Evolutionary conservation across 2,113 vertebrate species (phyloP).

Genomic region (Phodopus roborovskii): DNA sequence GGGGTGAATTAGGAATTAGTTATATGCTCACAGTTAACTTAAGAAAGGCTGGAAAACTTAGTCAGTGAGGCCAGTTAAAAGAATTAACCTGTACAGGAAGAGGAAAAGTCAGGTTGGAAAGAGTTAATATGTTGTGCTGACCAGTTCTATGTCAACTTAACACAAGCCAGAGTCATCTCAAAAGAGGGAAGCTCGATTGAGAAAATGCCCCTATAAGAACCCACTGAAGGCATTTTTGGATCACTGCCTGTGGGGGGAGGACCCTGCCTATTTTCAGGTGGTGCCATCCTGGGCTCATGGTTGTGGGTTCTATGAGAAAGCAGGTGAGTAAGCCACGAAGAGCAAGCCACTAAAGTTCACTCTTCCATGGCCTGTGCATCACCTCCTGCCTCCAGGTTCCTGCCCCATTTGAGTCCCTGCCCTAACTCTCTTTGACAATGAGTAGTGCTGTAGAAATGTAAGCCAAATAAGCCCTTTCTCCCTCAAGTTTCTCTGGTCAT

Average conservation of each 20-base stretch:
- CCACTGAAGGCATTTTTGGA: neutral
- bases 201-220: neutral
- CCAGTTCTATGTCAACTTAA: neutral
- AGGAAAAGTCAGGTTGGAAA: neutral
- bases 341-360: neutral
- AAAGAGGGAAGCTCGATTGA: neutral
- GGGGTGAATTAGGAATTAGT: neutral
- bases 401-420: neutral
- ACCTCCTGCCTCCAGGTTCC: neutral
- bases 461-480: too few relatives aligned
- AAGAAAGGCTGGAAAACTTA: neutral
- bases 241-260: neutral
- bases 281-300: neutral
- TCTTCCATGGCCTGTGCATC: neutral
- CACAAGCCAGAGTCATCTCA: neutral
- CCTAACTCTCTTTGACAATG: neutral
- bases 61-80: neutral
- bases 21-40: neutral
- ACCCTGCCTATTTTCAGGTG: neutral
- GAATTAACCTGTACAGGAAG: neutral
- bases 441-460: neutral
- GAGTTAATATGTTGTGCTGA: neutral
- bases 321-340: neutral
- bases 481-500: neutral
- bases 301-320: too few relatives aligned